These are phyloP conservation scores for Apotomis capreana DNA, from an alignment of 2,888 invertebrate species.

Conservation along the genomic window DNA sequence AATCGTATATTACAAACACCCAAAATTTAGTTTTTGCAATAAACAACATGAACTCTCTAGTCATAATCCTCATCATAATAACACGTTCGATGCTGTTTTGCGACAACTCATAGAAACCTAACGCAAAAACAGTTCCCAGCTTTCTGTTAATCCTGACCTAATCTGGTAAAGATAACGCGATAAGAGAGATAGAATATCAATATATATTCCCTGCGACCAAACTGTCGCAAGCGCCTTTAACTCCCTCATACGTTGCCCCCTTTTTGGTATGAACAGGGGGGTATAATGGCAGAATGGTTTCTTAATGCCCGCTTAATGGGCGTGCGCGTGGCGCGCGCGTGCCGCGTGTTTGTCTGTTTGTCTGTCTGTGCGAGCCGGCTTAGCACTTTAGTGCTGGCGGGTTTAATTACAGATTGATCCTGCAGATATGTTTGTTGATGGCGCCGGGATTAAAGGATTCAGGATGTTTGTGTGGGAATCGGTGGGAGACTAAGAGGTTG, in stretches of 20 bases:
- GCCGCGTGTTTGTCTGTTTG: slow-evolving; percentile 22
- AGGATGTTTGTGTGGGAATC: slow-evolving; percentile 2
- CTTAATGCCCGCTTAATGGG: slow-evolving; percentile 25
- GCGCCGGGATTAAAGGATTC: slow-evolving; percentile 17
- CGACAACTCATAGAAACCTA: neutral
- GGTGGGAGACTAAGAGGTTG: slow-evolving; percentile 1
- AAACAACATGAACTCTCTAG: too few relatives aligned
- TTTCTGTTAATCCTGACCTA: slow-evolving; percentile 16
- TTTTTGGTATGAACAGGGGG: neutral
- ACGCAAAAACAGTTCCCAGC: slow-evolving; percentile 26
- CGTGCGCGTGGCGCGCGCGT: slow-evolving; percentile 22
- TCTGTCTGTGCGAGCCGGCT: slow-evolving; percentile 19
- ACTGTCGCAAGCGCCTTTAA: neutral
- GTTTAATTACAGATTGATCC: slow-evolving; percentile 25
- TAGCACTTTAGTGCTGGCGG: slow-evolving; percentile 20
- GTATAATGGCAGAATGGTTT: slow-evolving; percentile 19
- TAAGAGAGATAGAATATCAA: slow-evolving; percentile 15
- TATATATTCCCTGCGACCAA: neutral
- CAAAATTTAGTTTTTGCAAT: too few relatives aligned
- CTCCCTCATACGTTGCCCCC: neutral
- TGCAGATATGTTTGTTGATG: slow-evolving; percentile 24
- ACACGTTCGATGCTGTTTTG: neutral
- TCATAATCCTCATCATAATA: too few relatives aligned
- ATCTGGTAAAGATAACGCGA: slow-evolving; percentile 20
- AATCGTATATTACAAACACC: too few relatives aligned